Evolutionary conservation across 1,140 invertebrate species (phyloP).

Genomic region (Mya arenaria): DNA sequence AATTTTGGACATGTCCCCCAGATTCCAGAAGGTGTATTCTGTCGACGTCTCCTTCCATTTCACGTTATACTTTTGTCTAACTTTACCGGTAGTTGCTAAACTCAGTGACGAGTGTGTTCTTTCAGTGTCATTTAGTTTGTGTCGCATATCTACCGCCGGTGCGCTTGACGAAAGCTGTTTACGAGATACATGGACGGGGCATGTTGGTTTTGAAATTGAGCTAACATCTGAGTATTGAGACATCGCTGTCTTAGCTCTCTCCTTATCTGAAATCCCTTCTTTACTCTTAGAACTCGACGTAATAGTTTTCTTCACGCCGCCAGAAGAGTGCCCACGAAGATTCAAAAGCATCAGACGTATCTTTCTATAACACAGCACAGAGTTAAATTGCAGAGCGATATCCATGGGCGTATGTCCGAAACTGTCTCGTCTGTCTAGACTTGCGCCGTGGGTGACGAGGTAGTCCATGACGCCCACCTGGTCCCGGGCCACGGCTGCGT

Average conservation of each 20-base stretch:
- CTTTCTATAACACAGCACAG: conserved; percentile 65
- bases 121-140: background rate
- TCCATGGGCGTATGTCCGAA: conserved; percentile 58
- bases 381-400: conserved; percentile 52
- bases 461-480: conserved; percentile 62
- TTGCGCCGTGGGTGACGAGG: conserved; percentile 60
- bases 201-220: background rate
- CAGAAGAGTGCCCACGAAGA: conserved; percentile 49
- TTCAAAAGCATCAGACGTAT: conserved; percentile 64
- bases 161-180: conserved; percentile 46
- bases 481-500: conserved; percentile 68
- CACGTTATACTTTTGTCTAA: conserved; percentile 16
- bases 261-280: background rate
- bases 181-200: background rate
- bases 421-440: conserved; percentile 52
- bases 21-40: conserved; percentile 31
- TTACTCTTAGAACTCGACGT: too few species aligned
- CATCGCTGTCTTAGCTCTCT: background rate
- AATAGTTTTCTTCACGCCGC: background rate
- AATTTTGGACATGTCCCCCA: background rate
- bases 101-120: conserved; percentile 20
- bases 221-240: conserved; percentile 15
- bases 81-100: conserved; percentile 25
- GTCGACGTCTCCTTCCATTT: conserved; percentile 44
- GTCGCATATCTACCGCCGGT: background rate